phyloP scores from a whole-genome alignment of 2,113 vertebrate genomes.

The Thomomys bottae region DNA sequence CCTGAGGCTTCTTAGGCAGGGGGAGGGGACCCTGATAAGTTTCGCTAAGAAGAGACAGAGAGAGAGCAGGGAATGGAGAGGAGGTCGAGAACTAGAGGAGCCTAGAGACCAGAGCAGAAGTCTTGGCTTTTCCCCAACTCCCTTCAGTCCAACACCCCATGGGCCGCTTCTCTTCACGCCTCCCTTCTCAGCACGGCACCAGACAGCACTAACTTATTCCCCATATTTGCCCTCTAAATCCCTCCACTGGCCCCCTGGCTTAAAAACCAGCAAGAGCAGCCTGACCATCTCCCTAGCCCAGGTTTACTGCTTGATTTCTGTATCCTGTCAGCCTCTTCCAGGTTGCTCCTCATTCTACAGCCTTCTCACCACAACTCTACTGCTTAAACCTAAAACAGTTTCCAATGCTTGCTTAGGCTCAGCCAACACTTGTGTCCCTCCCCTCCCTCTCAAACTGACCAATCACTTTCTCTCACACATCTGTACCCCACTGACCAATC shows the following conservation, averaged over 20 bases:
- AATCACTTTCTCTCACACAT: background rate
- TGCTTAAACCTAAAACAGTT: background rate
- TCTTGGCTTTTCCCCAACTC: background rate
- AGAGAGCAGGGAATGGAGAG: background rate
- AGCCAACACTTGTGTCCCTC: background rate
- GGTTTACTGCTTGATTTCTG: background rate
- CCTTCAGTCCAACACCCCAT: fast-evolving
- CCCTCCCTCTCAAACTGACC: background rate
- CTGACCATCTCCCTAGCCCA: background rate
- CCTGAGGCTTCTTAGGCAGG: fast-evolving
- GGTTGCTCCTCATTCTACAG: background rate
- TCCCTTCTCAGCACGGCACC: fast-evolving
- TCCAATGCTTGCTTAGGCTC: background rate
- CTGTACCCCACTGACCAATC: background rate
- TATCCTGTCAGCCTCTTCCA: background rate
- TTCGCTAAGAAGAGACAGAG: background rate
- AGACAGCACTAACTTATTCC: background rate
- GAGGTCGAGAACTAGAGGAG: background rate
- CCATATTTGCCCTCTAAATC: background rate
- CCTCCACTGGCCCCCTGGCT: background rate
- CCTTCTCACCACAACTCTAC: background rate
- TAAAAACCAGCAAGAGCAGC: background rate
- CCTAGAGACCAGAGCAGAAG: background rate
- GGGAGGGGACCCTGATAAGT: no score
- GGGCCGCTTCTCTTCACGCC: background rate